Base-by-base conservation (phyloP, 1,140 invertebrate genomes). In the Pygmarrhopalites habei region DNA sequence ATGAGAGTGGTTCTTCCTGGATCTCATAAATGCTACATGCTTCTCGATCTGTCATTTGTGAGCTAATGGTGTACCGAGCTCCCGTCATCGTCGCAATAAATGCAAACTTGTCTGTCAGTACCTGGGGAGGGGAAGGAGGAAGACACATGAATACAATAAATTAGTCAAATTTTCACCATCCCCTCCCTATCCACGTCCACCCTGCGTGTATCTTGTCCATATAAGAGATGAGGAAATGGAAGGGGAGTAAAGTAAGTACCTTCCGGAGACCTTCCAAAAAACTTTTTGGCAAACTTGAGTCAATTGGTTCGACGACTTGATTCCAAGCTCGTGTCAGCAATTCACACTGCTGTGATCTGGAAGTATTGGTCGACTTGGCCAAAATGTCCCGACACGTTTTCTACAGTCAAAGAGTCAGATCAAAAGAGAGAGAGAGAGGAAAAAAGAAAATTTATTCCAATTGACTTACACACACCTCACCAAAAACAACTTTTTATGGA, bases 361-460 rank as follows among this genome's bases (percentile, higher is more conserved):
- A 7, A 32, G 21, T 32, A 0, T 32, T 28, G 12, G 12, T 58
- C 2, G 7, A 19, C 19, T 49, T 57, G 3, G 32, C 32, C n/a
- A 64, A 52, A 41, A 64, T 47, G 14, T 58, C 62, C 7, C 44
- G 53, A 52, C 62, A 64, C 2, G 62, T 58, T 58, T 64, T 64
- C 62, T 62, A 25, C 19, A 35, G 32, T 17, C 1, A 23, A 47
- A 46, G 2, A 10, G 2, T 5, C 5, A 1, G 23, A 7, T 35
- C n/a, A n/a, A n/a, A n/a, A n/a, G n/a, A n/a, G n/a, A n/a, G n/a
- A n/a, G n/a, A n/a, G n/a, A n/a, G n/a, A n/a, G n/a, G n/a, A n/a
- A n/a, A n/a, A n/a, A n/a, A n/a, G n/a, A n/a, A n/a, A n/a, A n/a
- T n/a, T n/a, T n/a, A n/a, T n/a, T n/a, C n/a, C n/a, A n/a, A n/a